These are phyloP conservation scores for Solenopsis fugax DNA, from an alignment of 1,140 invertebrate genomes.

Conservation along the genomic window DNA sequence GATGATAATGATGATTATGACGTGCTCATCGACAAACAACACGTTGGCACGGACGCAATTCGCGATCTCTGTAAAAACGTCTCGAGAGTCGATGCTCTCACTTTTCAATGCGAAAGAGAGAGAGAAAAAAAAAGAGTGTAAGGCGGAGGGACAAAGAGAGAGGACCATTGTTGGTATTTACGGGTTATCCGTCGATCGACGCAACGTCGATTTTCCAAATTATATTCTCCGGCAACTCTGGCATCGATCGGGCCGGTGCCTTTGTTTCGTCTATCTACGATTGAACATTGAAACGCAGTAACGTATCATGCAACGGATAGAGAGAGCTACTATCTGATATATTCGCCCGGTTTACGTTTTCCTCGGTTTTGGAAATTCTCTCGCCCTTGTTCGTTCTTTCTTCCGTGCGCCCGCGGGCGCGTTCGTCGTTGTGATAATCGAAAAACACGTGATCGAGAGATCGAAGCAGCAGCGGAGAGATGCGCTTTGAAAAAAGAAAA, in stretches of 20 bases:
- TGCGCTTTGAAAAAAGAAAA: not conserved
- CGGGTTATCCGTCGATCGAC: conserved; percentile 22
- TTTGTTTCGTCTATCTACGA: conserved; percentile 1
- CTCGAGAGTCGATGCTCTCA: conserved; percentile 12
- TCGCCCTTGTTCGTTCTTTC: conserved; percentile 45
- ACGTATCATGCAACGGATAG: not conserved
- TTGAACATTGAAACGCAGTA: conserved; percentile 15
- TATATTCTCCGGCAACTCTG: not conserved
- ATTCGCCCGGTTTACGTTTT: not conserved
- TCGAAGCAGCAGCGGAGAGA: conserved; percentile 1
- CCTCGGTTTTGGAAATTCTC: conserved; percentile 22
- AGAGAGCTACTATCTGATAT: not conserved
- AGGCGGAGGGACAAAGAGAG: conserved; percentile 13
- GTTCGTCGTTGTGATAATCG: conserved; percentile 31
- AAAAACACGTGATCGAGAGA: conserved; percentile 22
- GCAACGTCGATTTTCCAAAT: conserved; percentile 47
- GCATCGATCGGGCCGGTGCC: conserved; percentile 27
- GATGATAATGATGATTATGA: conserved; percentile 12
- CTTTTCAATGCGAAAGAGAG: not conserved
- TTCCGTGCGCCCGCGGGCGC: not conserved
- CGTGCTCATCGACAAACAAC: not conserved
- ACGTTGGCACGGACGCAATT: not conserved
- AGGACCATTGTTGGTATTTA: not conserved
- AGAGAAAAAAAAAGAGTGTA: not conserved
- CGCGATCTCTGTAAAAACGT: not conserved